These are phyloP conservation scores for Listronotus oregonensis DNA, from an alignment of 1,140 invertebrate genomes.

Conservation along the genomic window DNA sequence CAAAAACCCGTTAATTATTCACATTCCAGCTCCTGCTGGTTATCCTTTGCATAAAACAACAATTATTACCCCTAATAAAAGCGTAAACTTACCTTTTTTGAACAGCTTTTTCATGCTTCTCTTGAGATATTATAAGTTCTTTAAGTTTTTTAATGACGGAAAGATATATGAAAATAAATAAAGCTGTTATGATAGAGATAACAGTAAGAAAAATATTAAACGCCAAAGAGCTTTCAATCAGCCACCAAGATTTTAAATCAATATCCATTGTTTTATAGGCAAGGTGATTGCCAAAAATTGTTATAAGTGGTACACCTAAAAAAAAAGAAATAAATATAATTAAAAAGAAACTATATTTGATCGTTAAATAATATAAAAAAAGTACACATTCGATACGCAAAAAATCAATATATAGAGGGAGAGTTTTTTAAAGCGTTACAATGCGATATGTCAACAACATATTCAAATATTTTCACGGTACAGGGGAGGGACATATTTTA, in stretches of 20 bases:
- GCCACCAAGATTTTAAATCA: conserved; percentile 63
- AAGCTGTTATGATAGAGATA: conserved; percentile 59
- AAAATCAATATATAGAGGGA: too few relatives aligned
- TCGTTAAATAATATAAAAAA: too few relatives aligned
- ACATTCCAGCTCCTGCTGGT: too few relatives aligned
- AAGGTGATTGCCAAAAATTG: conserved; percentile 63
- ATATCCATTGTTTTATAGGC: conserved; percentile 61
- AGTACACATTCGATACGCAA: too few relatives aligned
- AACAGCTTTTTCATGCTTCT: conserved; percentile 36
- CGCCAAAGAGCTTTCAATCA: conserved; percentile 60
- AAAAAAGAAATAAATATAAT: conserved; percentile 14
- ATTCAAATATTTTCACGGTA: too few relatives aligned
- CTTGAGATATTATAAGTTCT: conserved; percentile 31
- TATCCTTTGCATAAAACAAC: too few relatives aligned
- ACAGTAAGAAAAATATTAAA: conserved; percentile 65
- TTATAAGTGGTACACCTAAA: conserved; percentile 62
- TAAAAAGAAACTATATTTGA: too few relatives aligned
- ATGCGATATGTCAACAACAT: too few relatives aligned
- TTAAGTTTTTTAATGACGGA: conserved; percentile 59
- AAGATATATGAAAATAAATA: conserved; percentile 62
- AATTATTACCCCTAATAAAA: too few relatives aligned
- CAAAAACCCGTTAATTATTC: too few relatives aligned
- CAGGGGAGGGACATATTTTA: too few relatives aligned
- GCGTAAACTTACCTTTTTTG: conserved; percentile 32
- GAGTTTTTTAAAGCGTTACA: too few relatives aligned